These are phyloP conservation scores for Ardeotis arabs DNA, from an alignment of 2,113 vertebrate genomes.

Conservation along the genomic window DNA sequence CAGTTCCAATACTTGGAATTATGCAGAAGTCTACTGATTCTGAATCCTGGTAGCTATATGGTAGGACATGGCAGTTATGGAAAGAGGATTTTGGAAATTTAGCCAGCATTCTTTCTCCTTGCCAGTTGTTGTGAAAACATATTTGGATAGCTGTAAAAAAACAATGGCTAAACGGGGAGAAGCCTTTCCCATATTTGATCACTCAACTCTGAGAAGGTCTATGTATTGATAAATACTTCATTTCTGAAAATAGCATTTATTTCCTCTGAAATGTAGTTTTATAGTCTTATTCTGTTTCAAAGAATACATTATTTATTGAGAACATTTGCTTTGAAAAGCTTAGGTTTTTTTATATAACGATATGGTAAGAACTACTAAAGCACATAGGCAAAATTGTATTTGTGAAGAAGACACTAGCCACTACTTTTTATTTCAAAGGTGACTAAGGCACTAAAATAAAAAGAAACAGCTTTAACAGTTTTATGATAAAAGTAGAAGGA, in stretches of 20 bases:
- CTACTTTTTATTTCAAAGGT: neutral
- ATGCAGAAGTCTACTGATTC: conserved; percentile 13
- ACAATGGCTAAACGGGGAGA: neutral
- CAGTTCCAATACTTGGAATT: conserved; percentile 64
- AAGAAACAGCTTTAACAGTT: neutral
- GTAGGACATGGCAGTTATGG: neutral
- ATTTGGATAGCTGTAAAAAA: neutral
- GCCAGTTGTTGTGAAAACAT: conserved; percentile 3
- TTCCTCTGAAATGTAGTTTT: neutral
- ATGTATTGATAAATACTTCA: neutral
- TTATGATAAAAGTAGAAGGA: neutral
- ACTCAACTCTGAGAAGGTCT: neutral
- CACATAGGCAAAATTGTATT: neutral
- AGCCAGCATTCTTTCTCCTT: neutral
- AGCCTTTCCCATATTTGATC: neutral
- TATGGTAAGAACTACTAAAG: neutral
- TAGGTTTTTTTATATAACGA: neutral
- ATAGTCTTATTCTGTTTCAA: neutral
- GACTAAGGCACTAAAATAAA: neutral
- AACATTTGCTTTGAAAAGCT: conserved; percentile 9
- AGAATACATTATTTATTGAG: neutral
- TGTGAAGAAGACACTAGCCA: neutral
- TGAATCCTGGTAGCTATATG: conserved; percentile 34
- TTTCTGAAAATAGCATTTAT: neutral
- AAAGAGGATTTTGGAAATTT: neutral